Evolutionary conservation across 2,888 invertebrate species (phyloP).

Genomic region (Leucoma salicis): DNA sequence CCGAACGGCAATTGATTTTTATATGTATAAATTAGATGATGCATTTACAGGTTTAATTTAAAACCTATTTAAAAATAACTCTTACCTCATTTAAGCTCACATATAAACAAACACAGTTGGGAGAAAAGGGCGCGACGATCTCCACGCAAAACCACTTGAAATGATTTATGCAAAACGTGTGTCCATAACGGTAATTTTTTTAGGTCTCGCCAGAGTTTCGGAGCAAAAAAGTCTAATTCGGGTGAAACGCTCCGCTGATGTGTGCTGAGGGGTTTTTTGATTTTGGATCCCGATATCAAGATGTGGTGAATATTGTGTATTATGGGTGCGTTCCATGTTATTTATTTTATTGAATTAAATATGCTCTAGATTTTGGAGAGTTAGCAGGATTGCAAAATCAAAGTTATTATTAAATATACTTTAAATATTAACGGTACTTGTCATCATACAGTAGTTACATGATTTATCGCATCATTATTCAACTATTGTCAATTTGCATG

Average conservation of each 20-base stretch:
- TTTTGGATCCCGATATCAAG: slow-evolving; percentile 26
- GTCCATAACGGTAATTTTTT: slow-evolving; percentile 67
- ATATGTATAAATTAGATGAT: too few relatives aligned
- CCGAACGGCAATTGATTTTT: too few relatives aligned
- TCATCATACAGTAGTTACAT: too few relatives aligned
- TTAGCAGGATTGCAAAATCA: too few relatives aligned
- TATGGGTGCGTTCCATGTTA: neutral
- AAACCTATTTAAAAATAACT: neutral
- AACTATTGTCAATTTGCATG: too few relatives aligned
- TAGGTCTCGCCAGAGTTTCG: slow-evolving; percentile 37
- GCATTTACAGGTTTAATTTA: too few relatives aligned
- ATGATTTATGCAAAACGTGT: slow-evolving; percentile 74
- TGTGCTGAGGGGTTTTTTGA: slow-evolving; percentile 34
- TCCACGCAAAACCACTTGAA: slow-evolving; percentile 52
- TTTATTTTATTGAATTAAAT: neutral
- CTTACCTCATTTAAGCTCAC: neutral
- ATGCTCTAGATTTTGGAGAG: too few relatives aligned
- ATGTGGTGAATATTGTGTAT: slow-evolving; percentile 18
- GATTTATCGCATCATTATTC: too few relatives aligned
- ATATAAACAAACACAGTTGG: slow-evolving; percentile 7
- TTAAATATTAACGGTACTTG: too few relatives aligned
- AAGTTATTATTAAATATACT: too few relatives aligned
- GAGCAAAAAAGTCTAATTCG: slow-evolving; percentile 37
- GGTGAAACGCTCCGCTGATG: slow-evolving; percentile 30
- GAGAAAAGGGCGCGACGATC: slow-evolving; percentile 40